These are phyloP conservation scores for Aythya baeri DNA, from an alignment of 2,113 vertebrate species.

Conservation along the genomic window DNA sequence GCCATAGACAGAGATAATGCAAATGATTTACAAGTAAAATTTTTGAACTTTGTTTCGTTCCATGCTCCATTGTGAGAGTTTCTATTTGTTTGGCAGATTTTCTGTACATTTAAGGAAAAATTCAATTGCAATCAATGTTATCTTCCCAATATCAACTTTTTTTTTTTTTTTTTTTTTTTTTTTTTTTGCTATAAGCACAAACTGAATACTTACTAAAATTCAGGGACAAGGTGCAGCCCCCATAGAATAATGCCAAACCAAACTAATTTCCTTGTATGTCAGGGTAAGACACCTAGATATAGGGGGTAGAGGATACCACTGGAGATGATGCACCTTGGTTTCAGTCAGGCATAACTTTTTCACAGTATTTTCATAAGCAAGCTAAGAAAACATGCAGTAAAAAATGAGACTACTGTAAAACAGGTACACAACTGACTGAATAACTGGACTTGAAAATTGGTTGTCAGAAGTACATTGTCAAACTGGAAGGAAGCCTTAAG, in stretches of 20 bases:
- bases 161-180: not conserved
- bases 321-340: not conserved
- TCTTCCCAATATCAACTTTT: not conserved
- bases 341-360: not conserved
- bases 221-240: not conserved
- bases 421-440: not conserved
- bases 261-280: not conserved
- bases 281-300: not conserved
- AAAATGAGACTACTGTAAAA: not conserved
- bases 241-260: not conserved
- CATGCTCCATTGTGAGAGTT: not conserved
- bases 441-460: not conserved
- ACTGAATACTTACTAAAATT: not conserved
- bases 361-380: not conserved
- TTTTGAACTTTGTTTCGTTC: not conserved
- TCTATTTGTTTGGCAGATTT: not conserved
- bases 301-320: not conserved
- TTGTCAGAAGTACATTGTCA: not conserved
- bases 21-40: not conserved
- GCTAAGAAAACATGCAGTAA: not conserved
- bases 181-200: not conserved
- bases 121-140: not conserved
- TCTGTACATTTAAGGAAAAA: not conserved
- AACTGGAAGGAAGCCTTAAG: not conserved
- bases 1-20: not conserved